phyloP scores from a whole-genome alignment of 2,888 invertebrate species.

The Yponomeuta plumbellus region DNA sequence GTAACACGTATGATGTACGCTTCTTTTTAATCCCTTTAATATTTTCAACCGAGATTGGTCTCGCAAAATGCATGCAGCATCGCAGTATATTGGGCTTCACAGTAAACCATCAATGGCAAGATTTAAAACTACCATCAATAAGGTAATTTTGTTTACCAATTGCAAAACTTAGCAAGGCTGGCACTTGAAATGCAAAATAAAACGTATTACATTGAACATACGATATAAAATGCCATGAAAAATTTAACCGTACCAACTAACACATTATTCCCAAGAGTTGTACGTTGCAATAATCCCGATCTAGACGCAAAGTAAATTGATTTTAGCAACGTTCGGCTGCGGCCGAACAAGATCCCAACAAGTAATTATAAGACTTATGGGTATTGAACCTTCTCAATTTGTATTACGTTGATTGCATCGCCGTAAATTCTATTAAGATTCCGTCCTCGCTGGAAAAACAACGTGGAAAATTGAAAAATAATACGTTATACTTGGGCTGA shows the following conservation, averaged over 20 bases:
- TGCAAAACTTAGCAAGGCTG: neutral
- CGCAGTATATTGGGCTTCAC: too few relatives aligned
- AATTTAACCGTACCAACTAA: neutral
- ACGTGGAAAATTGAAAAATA: neutral
- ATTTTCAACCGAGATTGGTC: too few relatives aligned
- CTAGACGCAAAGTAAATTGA: neutral
- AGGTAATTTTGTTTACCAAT: neutral
- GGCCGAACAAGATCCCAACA: slow-evolving; percentile 29
- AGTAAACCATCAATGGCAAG: neutral
- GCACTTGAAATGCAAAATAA: neutral
- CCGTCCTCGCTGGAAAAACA: neutral
- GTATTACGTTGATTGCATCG: slow-evolving; percentile 19
- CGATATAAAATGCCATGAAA: neutral
- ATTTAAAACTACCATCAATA: neutral
- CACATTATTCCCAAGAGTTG: neutral
- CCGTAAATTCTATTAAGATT: slow-evolving; percentile 9
- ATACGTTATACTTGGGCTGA: neutral
- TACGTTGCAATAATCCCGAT: neutral
- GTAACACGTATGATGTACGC: too few relatives aligned
- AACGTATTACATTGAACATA: neutral
- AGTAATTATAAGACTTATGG: slow-evolving; percentile 49
- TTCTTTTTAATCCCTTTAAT: too few relatives aligned
- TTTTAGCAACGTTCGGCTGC: neutral
- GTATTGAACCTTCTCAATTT: slow-evolving; percentile 22
- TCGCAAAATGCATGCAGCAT: too few relatives aligned